phyloP scores from a whole-genome alignment of 2,888 invertebrate species.

The Lysandra bellargus region DNA sequence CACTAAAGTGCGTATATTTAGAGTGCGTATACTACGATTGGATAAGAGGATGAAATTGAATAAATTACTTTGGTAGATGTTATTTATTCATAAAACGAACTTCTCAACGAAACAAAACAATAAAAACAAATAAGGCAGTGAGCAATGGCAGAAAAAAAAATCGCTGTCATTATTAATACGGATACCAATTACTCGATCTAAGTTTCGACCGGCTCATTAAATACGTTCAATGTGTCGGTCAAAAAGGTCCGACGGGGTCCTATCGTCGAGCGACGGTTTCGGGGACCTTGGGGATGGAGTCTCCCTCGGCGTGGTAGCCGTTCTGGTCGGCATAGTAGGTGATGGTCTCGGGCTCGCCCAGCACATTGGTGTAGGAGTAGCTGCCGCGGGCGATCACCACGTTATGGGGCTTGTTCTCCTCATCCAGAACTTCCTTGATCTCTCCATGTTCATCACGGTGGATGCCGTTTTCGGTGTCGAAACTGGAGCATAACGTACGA shows the following conservation, averaged over 20 bases:
- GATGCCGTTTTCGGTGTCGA: conserved; percentile 80
- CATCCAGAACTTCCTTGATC: conserved; percentile 64
- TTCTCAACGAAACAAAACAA: conserved; percentile 52
- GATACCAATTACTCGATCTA: conserved; percentile 30
- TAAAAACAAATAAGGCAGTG: conserved; percentile 64
- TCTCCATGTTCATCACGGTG: conserved; percentile 73
- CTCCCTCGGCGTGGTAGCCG: conserved; percentile 82
- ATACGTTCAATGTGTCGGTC: conserved; percentile 41
- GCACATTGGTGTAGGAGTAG: conserved; percentile 77
- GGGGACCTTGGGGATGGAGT: conserved; percentile 77
- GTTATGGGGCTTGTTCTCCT: conserved; percentile 78
- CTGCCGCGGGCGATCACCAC: conserved; percentile 81
- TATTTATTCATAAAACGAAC: conserved; percentile 46
- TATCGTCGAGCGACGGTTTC: conserved; percentile 46
- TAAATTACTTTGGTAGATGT: conserved; percentile 38
- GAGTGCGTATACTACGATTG: neutral
- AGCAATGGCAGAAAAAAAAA: conserved; percentile 35
- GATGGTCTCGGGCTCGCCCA: conserved; percentile 75
- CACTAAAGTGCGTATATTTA: too few relatives aligned
- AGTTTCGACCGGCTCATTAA: conserved; percentile 32
- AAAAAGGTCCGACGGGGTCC: conserved; percentile 31
- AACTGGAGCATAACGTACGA: conserved; percentile 50
- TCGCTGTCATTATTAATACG: conserved; percentile 39
- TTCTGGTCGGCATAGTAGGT: conserved; percentile 82
- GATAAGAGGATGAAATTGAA: neutral